Percentiles rank a stretch among this genome's conserved stretches.
Conservation (phyloP, 2,888 invertebrate genomes). For the Germaria angustata region DNA sequence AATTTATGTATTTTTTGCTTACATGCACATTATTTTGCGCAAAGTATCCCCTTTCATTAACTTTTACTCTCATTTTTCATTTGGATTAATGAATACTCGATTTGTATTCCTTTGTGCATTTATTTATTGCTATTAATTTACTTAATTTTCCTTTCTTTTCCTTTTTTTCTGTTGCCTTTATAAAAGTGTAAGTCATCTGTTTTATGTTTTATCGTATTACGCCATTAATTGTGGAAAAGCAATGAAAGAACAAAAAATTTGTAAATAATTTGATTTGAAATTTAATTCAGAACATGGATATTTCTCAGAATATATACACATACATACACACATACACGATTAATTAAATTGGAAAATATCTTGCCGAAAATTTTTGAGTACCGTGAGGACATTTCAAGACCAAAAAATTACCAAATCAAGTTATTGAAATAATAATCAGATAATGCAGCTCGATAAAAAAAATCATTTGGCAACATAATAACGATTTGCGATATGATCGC, state of each 20-base stretch:
- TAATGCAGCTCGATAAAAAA: too few species aligned
- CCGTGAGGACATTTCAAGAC: too few species aligned
- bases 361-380: too few species aligned
- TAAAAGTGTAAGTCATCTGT: slow-evolving; percentile 32
- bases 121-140: slow-evolving; percentile 66
- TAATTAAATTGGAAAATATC: too few species aligned
- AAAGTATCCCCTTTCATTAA: slow-evolving; percentile 28
- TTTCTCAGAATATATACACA: too few species aligned
- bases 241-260: slow-evolving; percentile 4
- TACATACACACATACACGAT: too few species aligned
- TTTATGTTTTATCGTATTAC: slow-evolving; percentile 54
- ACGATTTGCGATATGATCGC: too few species aligned
- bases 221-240: slow-evolving; percentile 36
- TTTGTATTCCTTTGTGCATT: slow-evolving; percentile 65
- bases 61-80: slow-evolving; percentile 12
- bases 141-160: slow-evolving; percentile 35
- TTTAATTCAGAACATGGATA: slow-evolving; percentile 16
- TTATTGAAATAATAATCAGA: too few species aligned
- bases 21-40: slow-evolving; percentile 5
- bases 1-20: slow-evolving; percentile 23
- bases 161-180: neutral
- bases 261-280: slow-evolving; percentile 27
- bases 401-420: too few species aligned
- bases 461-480: too few species aligned
- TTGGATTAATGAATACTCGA: slow-evolving; percentile 39